phyloP scores from a whole-genome alignment of 2,888 invertebrate genomes.

The Pyrrhopygopsis socrates region DNA sequence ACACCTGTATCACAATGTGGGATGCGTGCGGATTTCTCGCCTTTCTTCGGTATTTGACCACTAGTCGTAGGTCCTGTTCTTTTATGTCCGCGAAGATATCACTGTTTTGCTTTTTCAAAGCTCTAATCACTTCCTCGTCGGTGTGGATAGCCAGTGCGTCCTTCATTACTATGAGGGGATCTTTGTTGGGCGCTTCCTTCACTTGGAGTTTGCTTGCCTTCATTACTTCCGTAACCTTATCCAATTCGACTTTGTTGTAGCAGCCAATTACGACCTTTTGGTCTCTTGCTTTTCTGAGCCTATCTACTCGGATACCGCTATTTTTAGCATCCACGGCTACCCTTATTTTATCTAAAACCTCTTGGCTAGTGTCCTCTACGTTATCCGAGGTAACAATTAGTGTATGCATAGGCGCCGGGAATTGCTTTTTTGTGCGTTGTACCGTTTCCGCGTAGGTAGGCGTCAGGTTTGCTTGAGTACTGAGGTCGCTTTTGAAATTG shows the following conservation, averaged over 20 bases:
- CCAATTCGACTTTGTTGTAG: conserved; percentile 25
- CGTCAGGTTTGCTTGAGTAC: too few species aligned
- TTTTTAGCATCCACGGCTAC: neutral
- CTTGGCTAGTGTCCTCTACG: neutral
- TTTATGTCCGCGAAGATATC: neutral
- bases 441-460: too few species aligned
- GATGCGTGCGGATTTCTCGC: conserved; percentile 24
- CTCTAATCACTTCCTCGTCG: conserved; percentile 34
- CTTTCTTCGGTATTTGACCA: conserved; percentile 16
- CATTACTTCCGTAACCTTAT: neutral
- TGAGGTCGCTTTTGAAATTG: too few species aligned
- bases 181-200: conserved; percentile 53
- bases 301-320: neutral
- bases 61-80: conserved; percentile 1
- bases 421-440: too few species aligned
- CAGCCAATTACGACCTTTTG: conserved; percentile 59
- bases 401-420: neutral
- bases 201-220: conserved; percentile 33
- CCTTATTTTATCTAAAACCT: neutral
- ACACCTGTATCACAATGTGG: neutral
- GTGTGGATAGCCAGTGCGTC: conserved; percentile 15
- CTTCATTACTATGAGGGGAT: conserved; percentile 46
- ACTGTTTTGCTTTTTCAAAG: conserved; percentile 44
- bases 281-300: conserved; percentile 54
- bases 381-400: neutral